Percentiles rank a stretch among this genome's conserved stretches.
phyloP scores from a whole-genome alignment of 1,140 invertebrate genomes.

The Hydropsyche tenuis region DNA sequence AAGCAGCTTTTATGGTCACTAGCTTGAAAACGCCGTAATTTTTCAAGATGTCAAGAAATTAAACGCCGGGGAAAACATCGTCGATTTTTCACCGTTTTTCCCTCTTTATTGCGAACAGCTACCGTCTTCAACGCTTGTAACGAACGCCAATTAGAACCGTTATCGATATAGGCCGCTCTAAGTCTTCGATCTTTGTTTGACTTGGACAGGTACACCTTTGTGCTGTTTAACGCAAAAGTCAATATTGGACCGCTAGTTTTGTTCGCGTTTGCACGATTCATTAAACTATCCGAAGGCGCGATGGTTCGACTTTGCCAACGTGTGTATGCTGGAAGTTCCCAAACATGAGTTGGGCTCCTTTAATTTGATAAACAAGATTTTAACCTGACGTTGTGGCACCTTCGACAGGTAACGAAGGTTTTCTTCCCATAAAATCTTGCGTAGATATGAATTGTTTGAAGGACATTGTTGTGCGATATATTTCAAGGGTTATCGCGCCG shows the following conservation, averaged over 20 bases:
- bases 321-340: no score
- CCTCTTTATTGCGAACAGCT: neutral
- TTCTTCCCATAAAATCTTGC: no score
- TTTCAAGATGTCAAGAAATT: no score
- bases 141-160: neutral
- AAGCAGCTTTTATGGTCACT: neutral
- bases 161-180: no score
- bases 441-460: no score
- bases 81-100: no score
- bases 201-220: neutral
- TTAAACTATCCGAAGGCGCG: conserved; percentile 28
- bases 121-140: neutral
- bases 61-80: no score
- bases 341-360: neutral
- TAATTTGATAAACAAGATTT: conserved; percentile 30
- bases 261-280: conserved; percentile 32
- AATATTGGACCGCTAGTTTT: conserved; percentile 30
- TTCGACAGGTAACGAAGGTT: conserved; percentile 26
- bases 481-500: no score
- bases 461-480: no score
- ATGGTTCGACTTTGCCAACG: neutral
- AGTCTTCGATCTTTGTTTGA: neutral
- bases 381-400: conserved; percentile 5
- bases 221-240: conserved; percentile 14
- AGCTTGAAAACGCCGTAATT: neutral